Base-by-base conservation (phyloP, 2,888 invertebrate genomes). In the Ochropacha duplaris region DNA sequence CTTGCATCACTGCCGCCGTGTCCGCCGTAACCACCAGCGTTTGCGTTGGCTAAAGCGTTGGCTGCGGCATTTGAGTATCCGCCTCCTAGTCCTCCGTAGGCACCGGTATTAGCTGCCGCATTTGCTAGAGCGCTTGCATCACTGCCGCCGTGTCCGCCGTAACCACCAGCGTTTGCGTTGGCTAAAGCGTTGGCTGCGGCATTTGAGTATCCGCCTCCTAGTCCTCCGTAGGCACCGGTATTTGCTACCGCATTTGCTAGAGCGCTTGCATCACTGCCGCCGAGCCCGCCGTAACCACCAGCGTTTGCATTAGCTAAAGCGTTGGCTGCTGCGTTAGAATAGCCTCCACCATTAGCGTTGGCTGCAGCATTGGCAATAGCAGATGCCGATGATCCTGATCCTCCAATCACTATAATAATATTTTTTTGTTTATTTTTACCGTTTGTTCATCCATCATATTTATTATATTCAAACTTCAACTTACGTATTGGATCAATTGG, bases 91-190 rank as follows among this genome's bases (percentile, higher is more conserved):
- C 52, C 52, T 14, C 19, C 52, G 4, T 22, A 50, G 11, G 56
- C 56, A 0, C 60, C 62, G 26, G 58, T 58, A 14, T 55, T 22
- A 58, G 65, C 61, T 16, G 57, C 54, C 4, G 66, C 61, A 39
- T 66, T 55, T 22, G 72, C 72, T 50, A 60, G 55, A 5, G 72
- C 68, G 6, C 54, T 14, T 12, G 74, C 71, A 22, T 60, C 63
- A 36, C 66, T 54, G 1, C 61, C 57, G 9, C 66, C 61, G 12
- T 51, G 55, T 16, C 61, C 65, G 22, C 69, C 76, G 16, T 54
- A 58, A 3, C 65, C 62, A 0, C 65, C 67, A 24, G 50, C 9
- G 22, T 24, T 2, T 44, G 62, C 60, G 8, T 60, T 61, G 4
- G 62, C 62, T 2, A 58, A 36, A 12, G 67, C 74, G 4, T 62